phyloP scores from a whole-genome alignment of 2,888 invertebrate genomes.

The Monopis laevigella region DNA sequence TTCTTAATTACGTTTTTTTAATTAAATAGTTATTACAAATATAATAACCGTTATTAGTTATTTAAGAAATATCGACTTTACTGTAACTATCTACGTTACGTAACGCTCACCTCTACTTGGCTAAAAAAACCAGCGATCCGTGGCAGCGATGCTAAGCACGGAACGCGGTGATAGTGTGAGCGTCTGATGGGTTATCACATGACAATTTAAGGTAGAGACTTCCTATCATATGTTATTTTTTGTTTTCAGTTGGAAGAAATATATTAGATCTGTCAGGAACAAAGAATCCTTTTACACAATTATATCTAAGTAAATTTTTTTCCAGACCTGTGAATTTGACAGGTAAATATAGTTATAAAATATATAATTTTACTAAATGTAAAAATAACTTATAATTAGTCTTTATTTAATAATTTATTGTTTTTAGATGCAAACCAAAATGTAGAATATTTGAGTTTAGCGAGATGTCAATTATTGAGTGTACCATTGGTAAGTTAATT shows the following conservation, averaged over 20 bases:
- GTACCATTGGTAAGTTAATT: slow-evolving; percentile 34
- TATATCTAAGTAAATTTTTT: slow-evolving; percentile 23
- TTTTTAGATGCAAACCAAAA: slow-evolving; percentile 1
- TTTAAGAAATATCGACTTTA: too few relatives aligned
- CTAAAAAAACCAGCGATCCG: too few relatives aligned
- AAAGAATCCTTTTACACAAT: slow-evolving; percentile 21
- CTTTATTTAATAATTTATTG: background rate
- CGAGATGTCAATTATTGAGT: slow-evolving; percentile 32
- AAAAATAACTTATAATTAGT: background rate
- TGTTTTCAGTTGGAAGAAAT: slow-evolving; percentile 22
- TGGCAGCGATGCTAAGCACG: too few relatives aligned
- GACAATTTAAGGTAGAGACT: too few relatives aligned
- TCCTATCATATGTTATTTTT: slow-evolving; percentile 10
- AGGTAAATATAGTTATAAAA: background rate
- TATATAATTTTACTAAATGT: background rate
- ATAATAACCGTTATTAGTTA: too few relatives aligned
- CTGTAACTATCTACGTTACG: too few relatives aligned
- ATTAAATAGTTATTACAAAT: too few relatives aligned
- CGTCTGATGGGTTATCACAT: too few relatives aligned
- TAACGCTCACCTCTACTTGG: too few relatives aligned
- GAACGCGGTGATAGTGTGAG: too few relatives aligned
- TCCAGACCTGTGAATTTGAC: slow-evolving; percentile 7
- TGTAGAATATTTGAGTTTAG: slow-evolving; percentile 39
- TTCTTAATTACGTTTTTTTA: too few relatives aligned
- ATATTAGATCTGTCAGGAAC: slow-evolving; percentile 32